These are phyloP conservation scores for Drosophila nannoptera DNA, from an alignment of 1,140 invertebrate species.

Conservation along the genomic window DNA sequence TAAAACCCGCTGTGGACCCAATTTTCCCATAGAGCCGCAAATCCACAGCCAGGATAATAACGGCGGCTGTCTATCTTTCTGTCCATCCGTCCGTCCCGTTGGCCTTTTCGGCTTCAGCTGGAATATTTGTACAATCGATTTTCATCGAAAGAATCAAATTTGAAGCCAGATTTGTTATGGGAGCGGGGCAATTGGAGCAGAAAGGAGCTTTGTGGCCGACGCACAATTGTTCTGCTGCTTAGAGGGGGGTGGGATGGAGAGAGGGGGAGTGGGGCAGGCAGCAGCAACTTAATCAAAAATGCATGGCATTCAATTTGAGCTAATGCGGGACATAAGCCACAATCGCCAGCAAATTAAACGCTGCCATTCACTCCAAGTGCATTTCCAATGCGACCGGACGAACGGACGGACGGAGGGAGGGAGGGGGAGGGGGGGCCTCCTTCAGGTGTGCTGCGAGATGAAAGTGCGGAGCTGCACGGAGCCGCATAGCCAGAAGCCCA, in stretches of 20 bases:
- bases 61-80: background rate
- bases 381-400: slow-evolving; percentile 52
- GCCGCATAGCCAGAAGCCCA: slow-evolving; percentile 62
- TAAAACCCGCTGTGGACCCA: too few species aligned
- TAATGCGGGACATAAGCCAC: slow-evolving; percentile 50
- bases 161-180: slow-evolving; percentile 23
- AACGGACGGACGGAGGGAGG: background rate
- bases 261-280: background rate
- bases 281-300: slow-evolving; percentile 52
- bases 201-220: slow-evolving; percentile 3
- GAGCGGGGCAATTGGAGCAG: background rate
- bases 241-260: background rate
- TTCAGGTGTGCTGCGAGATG: background rate
- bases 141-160: slow-evolving; percentile 38
- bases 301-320: slow-evolving; percentile 59
- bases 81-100: background rate
- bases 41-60: background rate
- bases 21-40: background rate
- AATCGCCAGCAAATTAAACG: slow-evolving; percentile 59
- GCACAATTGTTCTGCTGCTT: slow-evolving; percentile 17
- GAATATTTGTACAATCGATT: slow-evolving; percentile 41
- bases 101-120: slow-evolving; percentile 7
- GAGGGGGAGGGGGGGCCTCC: slow-evolving; percentile 19
- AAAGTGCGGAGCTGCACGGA: slow-evolving; percentile 6
- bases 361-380: slow-evolving; percentile 57